Evolutionary conservation across 2,888 invertebrate genomes (phyloP), one percentile per base, ranked within the genome.

Genomic region (Drosophila prolongata): DNA sequence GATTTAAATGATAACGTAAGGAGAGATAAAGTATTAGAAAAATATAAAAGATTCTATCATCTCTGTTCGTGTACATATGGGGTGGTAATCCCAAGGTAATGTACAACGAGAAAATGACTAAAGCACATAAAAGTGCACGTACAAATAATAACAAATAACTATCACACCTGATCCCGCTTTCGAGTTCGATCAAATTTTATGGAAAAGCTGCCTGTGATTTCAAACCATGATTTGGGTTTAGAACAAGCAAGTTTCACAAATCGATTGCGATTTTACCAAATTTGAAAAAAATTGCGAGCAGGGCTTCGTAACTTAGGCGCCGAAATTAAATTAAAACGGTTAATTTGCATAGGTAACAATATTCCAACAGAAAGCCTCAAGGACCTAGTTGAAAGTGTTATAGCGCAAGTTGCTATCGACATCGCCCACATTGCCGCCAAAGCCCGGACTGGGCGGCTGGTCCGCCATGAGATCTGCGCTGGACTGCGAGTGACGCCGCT

Each of bases 391-490:
- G 73, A 91, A 84, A 47, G 88, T 79, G 68, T 90, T 90, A 56
- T 90, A 90, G 66, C 89, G 83, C 69, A 91, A 80, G 80, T 90
- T 89, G 79, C 88, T 92, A 79, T 90, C 91, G 19, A 88, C 77
- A 44, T 83, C 84, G 54, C 85, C 86, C 60, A 80, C 79, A 37
- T 89, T 88, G 53, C 77, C 81, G 47, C 74, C 53, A 62, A 67
- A 70, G 10, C 78, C 70, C 34, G 78, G 67, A 53, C 66, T 68
- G 6, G 80, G 67, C 10, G 89, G 80, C 64, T 89, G 81, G 65
- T 90, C 91, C 5, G 87, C 76, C 61, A 80, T 89, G 65, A 90
- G 79, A 80, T 91, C 91, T 38, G 90, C 78, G 58, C 66, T 87
- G 30, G 90, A 90, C 59, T 82, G 79, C 24, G 90, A 79, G 60